Evolutionary conservation across 2,113 vertebrate species (phyloP).

Genomic region (Microcebus ravelobensis): DNA sequence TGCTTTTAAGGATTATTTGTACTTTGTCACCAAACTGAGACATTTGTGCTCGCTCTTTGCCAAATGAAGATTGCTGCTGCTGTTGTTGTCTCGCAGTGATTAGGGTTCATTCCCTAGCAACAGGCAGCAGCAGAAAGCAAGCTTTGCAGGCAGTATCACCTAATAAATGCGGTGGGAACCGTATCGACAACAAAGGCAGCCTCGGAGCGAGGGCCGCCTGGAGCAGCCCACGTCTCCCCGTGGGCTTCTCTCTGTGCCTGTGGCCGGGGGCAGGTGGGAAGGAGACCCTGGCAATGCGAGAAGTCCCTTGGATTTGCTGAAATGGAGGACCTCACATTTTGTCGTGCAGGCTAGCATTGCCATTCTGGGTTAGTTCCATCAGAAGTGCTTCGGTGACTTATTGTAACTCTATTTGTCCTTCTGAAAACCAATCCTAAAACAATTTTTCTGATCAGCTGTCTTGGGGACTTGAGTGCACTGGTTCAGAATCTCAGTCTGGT

Average conservation of each 20-base stretch:
- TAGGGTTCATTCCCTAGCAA: not conserved
- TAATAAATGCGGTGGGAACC: not conserved
- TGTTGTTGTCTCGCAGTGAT: not conserved
- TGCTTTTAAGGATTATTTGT: not conserved
- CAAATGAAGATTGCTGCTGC: not conserved
- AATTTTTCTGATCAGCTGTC: not conserved
- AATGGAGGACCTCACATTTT: not conserved
- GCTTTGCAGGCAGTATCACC: not conserved
- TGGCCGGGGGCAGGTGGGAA: not conserved
- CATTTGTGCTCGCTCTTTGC: not conserved
- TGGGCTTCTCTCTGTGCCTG: not conserved
- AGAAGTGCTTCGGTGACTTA: not conserved
- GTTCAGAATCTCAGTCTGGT: not conserved
- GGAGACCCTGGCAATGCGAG: accelerated
- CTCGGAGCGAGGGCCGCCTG: accelerated
- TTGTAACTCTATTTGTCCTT: not conserved
- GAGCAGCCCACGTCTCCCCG: accelerated
- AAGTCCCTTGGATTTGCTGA: not conserved
- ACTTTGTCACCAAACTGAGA: not conserved
- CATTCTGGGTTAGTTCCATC: not conserved
- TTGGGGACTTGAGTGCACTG: not conserved
- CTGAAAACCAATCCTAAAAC: not conserved
- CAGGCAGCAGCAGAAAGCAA: not conserved
- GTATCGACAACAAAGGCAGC: not conserved
- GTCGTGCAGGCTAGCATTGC: not conserved